phyloP scores from a whole-genome alignment of 2,113 vertebrate species.

The Halcyon senegalensis region DNA sequence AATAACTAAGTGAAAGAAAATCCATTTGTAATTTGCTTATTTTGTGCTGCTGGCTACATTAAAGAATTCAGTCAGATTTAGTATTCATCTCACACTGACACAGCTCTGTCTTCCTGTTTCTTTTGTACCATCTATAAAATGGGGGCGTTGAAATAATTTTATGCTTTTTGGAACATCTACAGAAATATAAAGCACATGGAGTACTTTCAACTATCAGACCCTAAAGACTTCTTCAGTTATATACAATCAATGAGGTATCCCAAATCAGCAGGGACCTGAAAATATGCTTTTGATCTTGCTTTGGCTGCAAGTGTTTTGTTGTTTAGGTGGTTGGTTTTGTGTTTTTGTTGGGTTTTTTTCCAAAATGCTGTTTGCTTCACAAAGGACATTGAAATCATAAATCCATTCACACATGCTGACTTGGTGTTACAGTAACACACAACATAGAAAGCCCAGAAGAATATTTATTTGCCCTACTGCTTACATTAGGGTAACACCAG shows the following conservation, averaged over 20 bases:
- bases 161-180: neutral
- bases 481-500: neutral
- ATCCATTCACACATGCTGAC: neutral
- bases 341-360: neutral
- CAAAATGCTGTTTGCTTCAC: neutral
- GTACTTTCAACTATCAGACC: neutral
- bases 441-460: neutral
- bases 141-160: neutral
- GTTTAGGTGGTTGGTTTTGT: too few species aligned
- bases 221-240: neutral
- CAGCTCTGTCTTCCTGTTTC: neutral
- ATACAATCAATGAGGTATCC: neutral
- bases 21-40: slow-evolving; percentile 31
- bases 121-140: neutral
- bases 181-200: neutral
- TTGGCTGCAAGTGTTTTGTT: neutral
- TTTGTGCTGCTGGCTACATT: neutral
- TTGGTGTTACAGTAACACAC: neutral
- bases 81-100: neutral
- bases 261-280: neutral
- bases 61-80: neutral
- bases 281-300: neutral
- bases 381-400: neutral
- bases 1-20: slow-evolving; percentile 24
- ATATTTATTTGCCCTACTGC: neutral